These are phyloP conservation scores for Hippolais icterina DNA, from an alignment of 2,113 vertebrate genomes.

Conservation along the genomic window DNA sequence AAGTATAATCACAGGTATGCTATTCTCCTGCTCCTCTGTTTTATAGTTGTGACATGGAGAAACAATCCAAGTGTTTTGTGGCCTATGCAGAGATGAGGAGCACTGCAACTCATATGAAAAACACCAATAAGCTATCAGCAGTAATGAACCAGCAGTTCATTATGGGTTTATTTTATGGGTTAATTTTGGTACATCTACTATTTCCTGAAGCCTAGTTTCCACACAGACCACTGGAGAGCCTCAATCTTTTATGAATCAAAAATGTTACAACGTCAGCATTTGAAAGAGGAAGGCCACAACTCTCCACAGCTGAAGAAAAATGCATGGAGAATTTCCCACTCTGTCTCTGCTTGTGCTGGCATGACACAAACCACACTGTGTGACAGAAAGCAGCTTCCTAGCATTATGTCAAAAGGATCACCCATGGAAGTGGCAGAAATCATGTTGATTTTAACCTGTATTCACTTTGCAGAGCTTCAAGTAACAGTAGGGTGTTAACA, in stretches of 20 bases:
- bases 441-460: neutral
- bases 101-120: neutral
- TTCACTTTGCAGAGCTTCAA: neutral
- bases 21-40: fast-evolving
- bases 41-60: neutral
- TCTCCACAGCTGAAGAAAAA: neutral
- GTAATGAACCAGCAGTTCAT: neutral
- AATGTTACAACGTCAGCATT: neutral
- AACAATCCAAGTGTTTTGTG: neutral
- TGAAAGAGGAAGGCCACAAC: neutral
- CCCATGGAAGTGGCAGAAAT: neutral
- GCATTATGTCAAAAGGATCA: neutral
- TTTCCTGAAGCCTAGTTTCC: neutral
- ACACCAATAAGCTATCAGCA: neutral
- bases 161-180: neutral
- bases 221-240: neutral
- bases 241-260: neutral
- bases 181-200: neutral
- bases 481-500: neutral
- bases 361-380: neutral
- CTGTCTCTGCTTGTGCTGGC: neutral
- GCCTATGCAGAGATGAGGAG: neutral
- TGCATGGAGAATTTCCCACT: neutral
- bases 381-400: neutral
- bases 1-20: neutral